Evolutionary conservation across 1,140 invertebrate genomes (phyloP).

Genomic region (Lasaia peninsularis): DNA sequence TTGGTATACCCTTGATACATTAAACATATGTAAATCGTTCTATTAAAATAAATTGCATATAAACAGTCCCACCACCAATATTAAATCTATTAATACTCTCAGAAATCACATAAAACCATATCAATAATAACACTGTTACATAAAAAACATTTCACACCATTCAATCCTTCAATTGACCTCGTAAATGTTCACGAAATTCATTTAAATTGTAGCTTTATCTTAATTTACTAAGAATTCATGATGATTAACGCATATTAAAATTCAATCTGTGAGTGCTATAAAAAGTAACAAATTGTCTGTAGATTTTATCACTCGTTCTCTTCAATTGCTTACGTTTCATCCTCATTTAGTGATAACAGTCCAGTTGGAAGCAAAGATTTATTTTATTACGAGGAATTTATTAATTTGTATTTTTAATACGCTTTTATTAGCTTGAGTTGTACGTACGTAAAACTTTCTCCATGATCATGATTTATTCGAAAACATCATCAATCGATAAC

Average conservation of each 20-base stretch:
- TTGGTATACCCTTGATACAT: no score
- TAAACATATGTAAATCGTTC: no score
- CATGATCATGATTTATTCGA: background rate
- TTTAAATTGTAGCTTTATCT: constrained; percentile 18
- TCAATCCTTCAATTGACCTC: no score
- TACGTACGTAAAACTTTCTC: no score
- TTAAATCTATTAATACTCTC: no score
- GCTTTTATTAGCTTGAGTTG: no score
- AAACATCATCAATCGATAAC: no score
- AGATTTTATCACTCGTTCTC: constrained; percentile 65
- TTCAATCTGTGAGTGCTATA: constrained; percentile 71
- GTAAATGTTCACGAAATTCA: no score
- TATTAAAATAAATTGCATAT: no score
- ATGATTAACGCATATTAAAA: constrained; percentile 72
- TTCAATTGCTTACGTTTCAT: constrained; percentile 60
- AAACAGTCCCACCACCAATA: no score
- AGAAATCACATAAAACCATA: no score
- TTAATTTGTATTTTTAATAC: background rate
- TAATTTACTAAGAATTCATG: constrained; percentile 61
- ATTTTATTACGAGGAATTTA: constrained; percentile 26
- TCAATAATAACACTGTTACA: no score
- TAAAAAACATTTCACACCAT: background rate
- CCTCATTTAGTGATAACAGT: constrained; percentile 49
- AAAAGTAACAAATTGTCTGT: constrained; percentile 66
- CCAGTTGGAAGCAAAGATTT: constrained; percentile 46